Evolutionary conservation across 2,113 vertebrate species (phyloP).

Genomic region (Pogona vitticeps): DNA sequence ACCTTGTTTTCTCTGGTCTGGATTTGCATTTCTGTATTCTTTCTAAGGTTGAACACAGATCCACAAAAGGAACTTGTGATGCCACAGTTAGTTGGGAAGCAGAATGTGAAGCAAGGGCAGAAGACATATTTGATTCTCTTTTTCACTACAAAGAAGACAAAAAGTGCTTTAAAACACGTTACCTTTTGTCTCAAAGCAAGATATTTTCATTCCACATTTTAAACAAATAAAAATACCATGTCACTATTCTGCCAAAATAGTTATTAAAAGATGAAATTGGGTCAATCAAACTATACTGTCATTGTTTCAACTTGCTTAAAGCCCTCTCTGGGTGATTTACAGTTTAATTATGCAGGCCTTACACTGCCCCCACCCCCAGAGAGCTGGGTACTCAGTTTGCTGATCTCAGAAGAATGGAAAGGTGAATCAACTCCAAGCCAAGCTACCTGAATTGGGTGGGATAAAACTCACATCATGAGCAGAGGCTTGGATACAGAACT

Average conservation of each 20-base stretch:
- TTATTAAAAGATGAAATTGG: background rate
- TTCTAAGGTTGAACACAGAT: conserved; percentile 90
- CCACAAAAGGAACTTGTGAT: conserved; percentile 87
- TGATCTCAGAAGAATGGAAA: no score
- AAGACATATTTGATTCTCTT: conserved; percentile 65
- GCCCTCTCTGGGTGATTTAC: no score
- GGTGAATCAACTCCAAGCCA: no score
- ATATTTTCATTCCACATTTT: background rate
- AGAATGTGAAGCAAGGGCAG: conserved; percentile 52
- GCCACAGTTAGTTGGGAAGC: conserved; percentile 78
- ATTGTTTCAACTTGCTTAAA: no score
- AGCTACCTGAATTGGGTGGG: no score
- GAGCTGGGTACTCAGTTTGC: no score
- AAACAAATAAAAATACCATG: background rate
- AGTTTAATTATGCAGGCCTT: no score
- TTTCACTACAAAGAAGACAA: conserved; percentile 44
- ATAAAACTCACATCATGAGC: no score
- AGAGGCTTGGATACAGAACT: no score
- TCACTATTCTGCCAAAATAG: background rate
- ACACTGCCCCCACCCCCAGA: no score
- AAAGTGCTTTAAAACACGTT: background rate
- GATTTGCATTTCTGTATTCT: conserved; percentile 88
- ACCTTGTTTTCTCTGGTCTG: conserved; percentile 86
- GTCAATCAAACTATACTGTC: no score
- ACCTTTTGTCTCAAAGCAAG: background rate